Evolutionary conservation across 2,888 invertebrate genomes (phyloP), one percentile per base, ranked within the genome.

Genomic region (Heliconius cydno): DNA sequence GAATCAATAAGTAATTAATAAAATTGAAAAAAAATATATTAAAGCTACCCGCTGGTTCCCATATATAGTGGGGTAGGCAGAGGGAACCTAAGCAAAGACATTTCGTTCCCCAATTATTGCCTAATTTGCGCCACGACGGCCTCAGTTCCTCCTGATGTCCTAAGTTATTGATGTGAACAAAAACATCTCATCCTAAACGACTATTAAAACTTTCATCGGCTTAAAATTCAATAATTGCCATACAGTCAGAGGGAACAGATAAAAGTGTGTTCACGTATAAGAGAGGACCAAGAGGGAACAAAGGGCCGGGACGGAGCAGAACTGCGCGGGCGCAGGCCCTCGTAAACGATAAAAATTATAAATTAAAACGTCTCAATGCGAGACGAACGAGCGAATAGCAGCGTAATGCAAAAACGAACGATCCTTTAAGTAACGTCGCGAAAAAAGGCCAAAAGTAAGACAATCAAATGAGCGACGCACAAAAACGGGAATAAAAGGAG

Each of bases 381-480:
- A 89, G 87, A 89, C 89, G 87, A 87, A 88, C 87, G 86, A 87
- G 86, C 86, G 87, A 91, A 93, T 91, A 92, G 88, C 88, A 88
- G 87, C 85, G 87, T 91, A 92, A 91, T 91, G 90, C 89, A 89
- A 88, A 87, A 90, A 88, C 87, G 86, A 41, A 86, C 87, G 86
- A 86, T 84, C 87, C 89, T 90, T 90, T 89, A 89, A 88, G 88
- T 86, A 87, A 87, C 87, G 85, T 85, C 84, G 82, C 79, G 84
- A 92, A 92, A 92, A 87, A 72, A 57, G 67, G 82, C 83, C 87
- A 92, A 91, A 91, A 91, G 87, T 86, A 89, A 91, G 89, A 94
- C 94, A 95, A 95, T 95, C 94, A 95, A 94, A 95, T 94, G 94
- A 94, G 93, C 90, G 94, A 93, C 91, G 92, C 89, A 92, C 92